phyloP scores from a whole-genome alignment of 2,888 invertebrate species.

The Eucriotettix oculatus region DNA sequence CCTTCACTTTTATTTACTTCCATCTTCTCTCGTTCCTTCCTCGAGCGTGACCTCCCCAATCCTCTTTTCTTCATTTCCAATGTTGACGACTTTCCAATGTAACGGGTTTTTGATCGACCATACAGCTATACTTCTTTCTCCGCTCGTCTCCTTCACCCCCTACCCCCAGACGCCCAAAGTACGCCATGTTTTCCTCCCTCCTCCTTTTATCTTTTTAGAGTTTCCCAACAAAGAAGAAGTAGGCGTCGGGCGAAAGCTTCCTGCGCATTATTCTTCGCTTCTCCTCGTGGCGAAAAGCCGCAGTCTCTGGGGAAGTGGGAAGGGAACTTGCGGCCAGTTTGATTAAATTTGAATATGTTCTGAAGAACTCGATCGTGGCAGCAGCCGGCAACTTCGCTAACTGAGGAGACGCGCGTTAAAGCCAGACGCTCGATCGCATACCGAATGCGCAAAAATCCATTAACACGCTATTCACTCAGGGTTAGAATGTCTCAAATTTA shows the following conservation, averaged over 20 bases:
- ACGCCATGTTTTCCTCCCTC: not conserved
- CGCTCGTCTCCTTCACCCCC: slow-evolving; percentile 1
- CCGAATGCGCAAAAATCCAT: too few species aligned
- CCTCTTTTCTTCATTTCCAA: slow-evolving; percentile 7
- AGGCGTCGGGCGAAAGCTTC: not conserved
- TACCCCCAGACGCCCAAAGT: not conserved
- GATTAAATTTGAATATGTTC: slow-evolving; percentile 10
- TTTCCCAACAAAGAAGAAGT: not conserved
- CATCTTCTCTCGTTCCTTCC: not conserved
- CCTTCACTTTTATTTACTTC: not conserved
- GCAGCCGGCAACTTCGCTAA: not conserved
- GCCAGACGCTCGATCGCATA: too few species aligned
- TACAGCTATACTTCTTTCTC: not conserved
- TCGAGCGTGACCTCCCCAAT: slow-evolving; percentile 5
- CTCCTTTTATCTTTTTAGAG: not conserved
- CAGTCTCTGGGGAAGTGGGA: not conserved
- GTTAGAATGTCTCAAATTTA: too few species aligned
- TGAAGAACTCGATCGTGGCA: not conserved
- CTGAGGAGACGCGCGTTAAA: not conserved
- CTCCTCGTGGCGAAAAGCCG: not conserved
- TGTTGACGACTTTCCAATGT: slow-evolving; percentile 9
- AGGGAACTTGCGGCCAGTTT: slow-evolving; percentile 2
- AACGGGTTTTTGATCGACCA: slow-evolving; percentile 9
- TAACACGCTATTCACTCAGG: too few species aligned
- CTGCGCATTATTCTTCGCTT: not conserved